Conservation (phyloP, 2,888 invertebrate species). For the Drosophila meridiana region DNA sequence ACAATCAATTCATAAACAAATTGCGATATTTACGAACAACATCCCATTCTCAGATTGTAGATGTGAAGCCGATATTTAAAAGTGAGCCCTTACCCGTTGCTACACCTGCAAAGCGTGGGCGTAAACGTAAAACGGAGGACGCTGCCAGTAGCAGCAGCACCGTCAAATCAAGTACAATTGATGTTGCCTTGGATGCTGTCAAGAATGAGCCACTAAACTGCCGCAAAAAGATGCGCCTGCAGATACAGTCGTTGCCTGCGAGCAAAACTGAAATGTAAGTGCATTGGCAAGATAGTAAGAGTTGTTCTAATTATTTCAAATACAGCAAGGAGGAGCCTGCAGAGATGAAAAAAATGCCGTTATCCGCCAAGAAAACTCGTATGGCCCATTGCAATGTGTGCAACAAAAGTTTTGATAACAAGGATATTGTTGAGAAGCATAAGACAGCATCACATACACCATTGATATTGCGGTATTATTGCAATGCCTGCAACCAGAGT, state of each 20-base stretch:
- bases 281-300: background rate
- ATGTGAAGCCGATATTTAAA: slow-evolving; percentile 64
- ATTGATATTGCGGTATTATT: slow-evolving; percentile 82
- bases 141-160: background rate
- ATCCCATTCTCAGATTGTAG: slow-evolving; percentile 37
- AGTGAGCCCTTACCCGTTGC: slow-evolving; percentile 24
- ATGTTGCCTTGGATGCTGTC: slow-evolving; percentile 28
- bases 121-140: slow-evolving; percentile 75
- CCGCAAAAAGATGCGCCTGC: slow-evolving; percentile 70
- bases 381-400: slow-evolving; percentile 77
- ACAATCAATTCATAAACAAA: background rate
- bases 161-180: slow-evolving; percentile 9
- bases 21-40: background rate
- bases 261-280: slow-evolving; percentile 77
- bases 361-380: slow-evolving; percentile 39
- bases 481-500: slow-evolving; percentile 86
- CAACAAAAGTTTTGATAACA: slow-evolving; percentile 71
- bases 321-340: slow-evolving; percentile 77
- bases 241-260: slow-evolving; percentile 37
- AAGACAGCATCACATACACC: slow-evolving; percentile 75
- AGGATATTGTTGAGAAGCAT: slow-evolving; percentile 78
- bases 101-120: slow-evolving; percentile 50
- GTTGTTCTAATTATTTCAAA: background rate
- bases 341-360: slow-evolving; percentile 36
- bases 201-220: slow-evolving; percentile 53